These are phyloP conservation scores for Carcharodon carcharias DNA, from an alignment of 2,797 vertebrate species.

Conservation along the genomic window DNA sequence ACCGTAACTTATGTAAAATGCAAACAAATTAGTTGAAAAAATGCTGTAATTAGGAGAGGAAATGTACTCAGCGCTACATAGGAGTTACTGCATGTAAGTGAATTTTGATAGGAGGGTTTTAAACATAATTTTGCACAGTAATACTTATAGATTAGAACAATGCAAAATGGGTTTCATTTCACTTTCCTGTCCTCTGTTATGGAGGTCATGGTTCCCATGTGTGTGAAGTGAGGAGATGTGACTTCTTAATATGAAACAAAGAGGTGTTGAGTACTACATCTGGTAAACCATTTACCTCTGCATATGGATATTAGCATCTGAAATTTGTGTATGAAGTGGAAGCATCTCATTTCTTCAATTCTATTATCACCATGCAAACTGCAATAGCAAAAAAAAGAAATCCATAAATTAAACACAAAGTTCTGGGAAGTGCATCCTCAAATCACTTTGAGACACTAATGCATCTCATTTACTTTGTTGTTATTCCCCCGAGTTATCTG, in stretches of 20 bases:
- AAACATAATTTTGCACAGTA: neutral
- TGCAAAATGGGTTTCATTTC: neutral
- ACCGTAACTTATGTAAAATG: slow-evolving; percentile 69
- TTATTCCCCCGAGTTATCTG: slow-evolving; percentile 77
- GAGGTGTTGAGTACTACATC: slow-evolving; percentile 51
- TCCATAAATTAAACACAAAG: slow-evolving; percentile 81
- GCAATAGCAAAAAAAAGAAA: neutral
- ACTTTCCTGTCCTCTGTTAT: neutral
- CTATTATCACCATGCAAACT: neutral
- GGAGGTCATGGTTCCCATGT: slow-evolving; percentile 18
- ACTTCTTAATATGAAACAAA: slow-evolving; percentile 57
- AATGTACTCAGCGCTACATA: slow-evolving; percentile 65
- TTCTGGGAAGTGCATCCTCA: slow-evolving; percentile 81
- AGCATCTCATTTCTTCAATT: slow-evolving; percentile 56
- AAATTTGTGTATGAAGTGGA: slow-evolving; percentile 59
- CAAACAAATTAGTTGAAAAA: slow-evolving; percentile 76
- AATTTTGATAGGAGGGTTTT: neutral
- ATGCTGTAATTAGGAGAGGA: slow-evolving; percentile 74
- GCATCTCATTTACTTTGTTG: slow-evolving; percentile 81
- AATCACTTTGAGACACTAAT: slow-evolving; percentile 82
- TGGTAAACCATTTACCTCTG: slow-evolving; percentile 61
- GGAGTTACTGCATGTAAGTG: slow-evolving; percentile 43
- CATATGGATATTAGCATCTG: slow-evolving; percentile 64
- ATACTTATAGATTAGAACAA: neutral
- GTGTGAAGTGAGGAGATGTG: slow-evolving; percentile 40